Base-by-base conservation (phyloP, 2,888 invertebrate genomes). In the Callyntrura guangdongensis region DNA sequence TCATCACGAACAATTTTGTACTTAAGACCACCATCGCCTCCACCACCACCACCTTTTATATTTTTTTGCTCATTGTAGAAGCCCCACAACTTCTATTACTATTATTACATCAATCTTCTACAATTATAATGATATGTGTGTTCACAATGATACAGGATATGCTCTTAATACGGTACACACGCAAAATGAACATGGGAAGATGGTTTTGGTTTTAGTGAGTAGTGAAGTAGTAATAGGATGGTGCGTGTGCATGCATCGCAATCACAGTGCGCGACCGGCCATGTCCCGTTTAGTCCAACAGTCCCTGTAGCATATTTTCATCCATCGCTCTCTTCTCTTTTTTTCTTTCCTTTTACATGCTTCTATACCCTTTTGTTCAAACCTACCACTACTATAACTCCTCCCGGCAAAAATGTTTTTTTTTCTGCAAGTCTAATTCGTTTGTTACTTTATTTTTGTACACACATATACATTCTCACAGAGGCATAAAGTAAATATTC, bases 241-340 rank as follows among this genome's bases (percentile, higher is more conserved):
- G 45, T 83, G 83, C 67, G 81, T 77, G 77, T 85, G 84, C 79
- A 79, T 89, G 59, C 36, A 64, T 64, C 17, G 36, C 47, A 84
- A 89, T 84, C 64, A 77, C 36, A 67, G 47, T 85, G 89, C 59
- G 85, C 85, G 64, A 90, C 85, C 85, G 79, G 77, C 89, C 85
- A 85, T 85, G 84, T 90, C 84, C 84, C 85, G 89, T 77, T 90
- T 61, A 90, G 79, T 90, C 59, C 61, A 79, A 84, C 47, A 89
- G 85, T 90, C 81, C 89, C 89, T 85, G 89, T 90, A 90, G 89
- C 89, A 90, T 61, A 83, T 88, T 83, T 88, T 88, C 53, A 36
- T 14, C 45, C 17, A 47, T n/a, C n/a, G n/a, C n/a, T n/a, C n/a
- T n/a, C n/a, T n/a, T n/a, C n/a, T n/a, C n/a, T n/a, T n/a, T n/a